A percentile compares a stretch with the other conserved stretches of the same genome.
Conservation (phyloP, 2,113 vertebrate species). For the Plestiodon gilberti region DNA sequence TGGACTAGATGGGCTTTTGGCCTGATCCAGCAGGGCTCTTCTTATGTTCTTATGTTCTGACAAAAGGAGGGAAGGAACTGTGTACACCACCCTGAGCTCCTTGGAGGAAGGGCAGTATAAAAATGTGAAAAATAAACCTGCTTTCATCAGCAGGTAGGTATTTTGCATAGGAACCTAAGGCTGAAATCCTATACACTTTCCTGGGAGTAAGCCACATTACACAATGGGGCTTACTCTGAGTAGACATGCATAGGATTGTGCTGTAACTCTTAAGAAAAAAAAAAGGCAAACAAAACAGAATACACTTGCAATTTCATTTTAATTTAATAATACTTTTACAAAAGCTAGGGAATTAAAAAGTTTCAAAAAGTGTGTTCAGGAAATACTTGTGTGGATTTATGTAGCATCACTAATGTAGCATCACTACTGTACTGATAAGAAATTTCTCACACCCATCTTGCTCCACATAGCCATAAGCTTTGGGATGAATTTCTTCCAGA, state of each 20-base stretch:
- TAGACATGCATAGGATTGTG: too few species aligned
- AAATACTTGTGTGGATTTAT: not conserved
- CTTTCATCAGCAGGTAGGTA: not conserved
- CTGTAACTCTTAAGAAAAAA: not conserved
- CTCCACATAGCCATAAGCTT: not conserved
- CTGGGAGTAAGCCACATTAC: too few species aligned
- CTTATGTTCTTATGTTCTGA: too few species aligned
- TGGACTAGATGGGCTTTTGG: too few species aligned
- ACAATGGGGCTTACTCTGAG: too few species aligned
- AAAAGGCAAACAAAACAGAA: not conserved
- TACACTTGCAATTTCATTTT: not conserved
- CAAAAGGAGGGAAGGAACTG: too few species aligned
- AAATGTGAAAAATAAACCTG: too few species aligned
- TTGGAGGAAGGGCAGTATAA: too few species aligned
- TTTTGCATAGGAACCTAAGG: too few species aligned
- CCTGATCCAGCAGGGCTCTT: too few species aligned
- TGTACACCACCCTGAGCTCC: too few species aligned
- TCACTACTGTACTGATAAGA: not conserved
- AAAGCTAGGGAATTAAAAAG: not conserved
- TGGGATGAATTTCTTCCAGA: not conserved
- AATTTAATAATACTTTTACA: not conserved
- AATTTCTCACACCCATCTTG: not conserved
- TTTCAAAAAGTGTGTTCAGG: not conserved
- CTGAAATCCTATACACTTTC: too few species aligned
- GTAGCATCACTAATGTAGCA: not conserved